Conservation (phyloP, 2,888 invertebrate genomes). For the Myathropa florea region DNA sequence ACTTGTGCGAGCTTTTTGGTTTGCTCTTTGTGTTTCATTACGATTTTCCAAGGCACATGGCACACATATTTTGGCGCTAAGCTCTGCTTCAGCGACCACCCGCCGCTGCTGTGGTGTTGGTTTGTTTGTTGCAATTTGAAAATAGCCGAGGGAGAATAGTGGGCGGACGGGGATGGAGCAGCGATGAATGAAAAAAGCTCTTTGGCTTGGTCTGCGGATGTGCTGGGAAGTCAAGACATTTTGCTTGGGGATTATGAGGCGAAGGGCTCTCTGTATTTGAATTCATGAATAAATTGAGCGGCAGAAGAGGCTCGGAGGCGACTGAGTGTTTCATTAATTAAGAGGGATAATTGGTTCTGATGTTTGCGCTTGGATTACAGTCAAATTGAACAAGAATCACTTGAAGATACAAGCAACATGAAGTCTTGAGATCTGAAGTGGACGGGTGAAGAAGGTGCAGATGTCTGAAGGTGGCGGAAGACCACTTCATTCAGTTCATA, state of each 20-base stretch:
- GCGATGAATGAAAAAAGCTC: conserved; percentile 41
- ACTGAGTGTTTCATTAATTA: neutral
- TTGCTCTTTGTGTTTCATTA: neutral
- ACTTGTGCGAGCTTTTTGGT: conserved; percentile 53
- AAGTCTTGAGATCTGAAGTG: neutral
- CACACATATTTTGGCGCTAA: conserved; percentile 29
- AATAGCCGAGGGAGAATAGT: conserved; percentile 2
- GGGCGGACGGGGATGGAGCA: neutral
- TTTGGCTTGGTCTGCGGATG: neutral
- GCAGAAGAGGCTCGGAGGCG: neutral
- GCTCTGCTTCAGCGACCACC: neutral
- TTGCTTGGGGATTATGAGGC: neutral
- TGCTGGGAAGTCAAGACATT: neutral
- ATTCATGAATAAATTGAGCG: neutral
- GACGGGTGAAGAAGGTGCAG: too few species aligned
- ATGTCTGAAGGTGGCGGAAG: too few species aligned
- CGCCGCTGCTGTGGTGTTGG: conserved; percentile 3
- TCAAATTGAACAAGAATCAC: neutral
- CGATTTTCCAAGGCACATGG: conserved; percentile 47
- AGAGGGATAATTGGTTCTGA: neutral
- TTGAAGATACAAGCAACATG: neutral
- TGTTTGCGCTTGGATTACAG: neutral
- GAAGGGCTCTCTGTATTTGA: neutral
- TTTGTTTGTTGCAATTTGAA: neutral
- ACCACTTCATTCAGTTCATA: too few species aligned